Evolutionary conservation across 2,113 vertebrate genomes (phyloP).

Genomic region (Lynx canadensis): DNA sequence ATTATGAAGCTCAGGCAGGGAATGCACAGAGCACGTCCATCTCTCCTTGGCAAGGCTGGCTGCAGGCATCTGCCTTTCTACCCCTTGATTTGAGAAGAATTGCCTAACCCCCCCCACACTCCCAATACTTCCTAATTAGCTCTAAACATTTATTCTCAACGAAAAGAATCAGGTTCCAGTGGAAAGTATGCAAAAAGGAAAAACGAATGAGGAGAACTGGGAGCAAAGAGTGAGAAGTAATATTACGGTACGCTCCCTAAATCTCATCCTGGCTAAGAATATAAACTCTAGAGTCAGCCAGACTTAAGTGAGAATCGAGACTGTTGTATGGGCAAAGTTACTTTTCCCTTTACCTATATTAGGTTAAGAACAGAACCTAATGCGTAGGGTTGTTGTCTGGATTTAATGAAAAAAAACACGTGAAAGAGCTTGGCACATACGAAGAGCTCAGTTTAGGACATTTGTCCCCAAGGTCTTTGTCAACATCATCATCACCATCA

Average conservation of each 20-base stretch:
- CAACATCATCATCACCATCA: rapidly evolving
- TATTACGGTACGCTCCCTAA: neutral
- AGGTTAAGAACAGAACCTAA: neutral
- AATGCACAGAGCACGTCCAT: rapidly evolving
- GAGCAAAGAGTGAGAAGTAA: neutral
- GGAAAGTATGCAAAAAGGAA: rapidly evolving
- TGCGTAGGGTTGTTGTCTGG: neutral
- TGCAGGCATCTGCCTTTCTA: neutral
- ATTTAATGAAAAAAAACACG: neutral
- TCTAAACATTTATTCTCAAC: neutral
- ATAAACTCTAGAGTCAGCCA: neutral
- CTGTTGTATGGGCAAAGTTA: neutral
- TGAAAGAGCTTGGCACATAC: neutral
- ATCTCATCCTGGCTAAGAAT: neutral
- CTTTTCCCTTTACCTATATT: neutral
- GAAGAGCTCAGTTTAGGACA: neutral
- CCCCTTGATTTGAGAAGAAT: neutral
- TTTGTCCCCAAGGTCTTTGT: rapidly evolving
- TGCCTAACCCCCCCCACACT: neutral
- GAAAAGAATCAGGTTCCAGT: neutral
- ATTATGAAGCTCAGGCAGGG: rapidly evolving
- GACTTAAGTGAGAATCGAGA: neutral
- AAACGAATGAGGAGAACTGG: neutral
- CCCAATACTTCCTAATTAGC: neutral
- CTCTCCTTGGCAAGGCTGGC: neutral